A percentile compares a stretch with the other conserved stretches of the same genome.
phyloP scores from a whole-genome alignment of 2,113 vertebrate species.

The Cebus imitator region DNA sequence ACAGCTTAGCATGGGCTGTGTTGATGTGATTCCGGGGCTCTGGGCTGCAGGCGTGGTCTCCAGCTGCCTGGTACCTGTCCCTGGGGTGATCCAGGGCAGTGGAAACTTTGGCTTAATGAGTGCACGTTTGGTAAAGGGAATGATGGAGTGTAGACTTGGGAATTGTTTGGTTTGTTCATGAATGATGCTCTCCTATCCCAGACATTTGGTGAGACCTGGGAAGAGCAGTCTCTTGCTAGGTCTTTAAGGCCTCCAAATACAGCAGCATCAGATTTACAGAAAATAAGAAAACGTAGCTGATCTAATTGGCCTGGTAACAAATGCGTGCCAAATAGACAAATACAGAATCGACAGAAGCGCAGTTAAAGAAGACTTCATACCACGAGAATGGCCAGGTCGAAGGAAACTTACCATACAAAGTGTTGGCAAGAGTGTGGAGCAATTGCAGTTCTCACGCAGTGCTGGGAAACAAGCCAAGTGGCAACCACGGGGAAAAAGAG shows the following conservation, averaged over 20 bases:
- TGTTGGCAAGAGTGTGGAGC: rapidly evolving
- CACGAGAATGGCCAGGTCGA: neutral
- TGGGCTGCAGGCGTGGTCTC: too few species aligned
- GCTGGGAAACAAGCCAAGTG: neutral
- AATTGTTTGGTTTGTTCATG: neutral
- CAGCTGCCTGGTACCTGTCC: neutral
- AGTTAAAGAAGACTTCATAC: too few species aligned
- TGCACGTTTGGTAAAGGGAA: neutral
- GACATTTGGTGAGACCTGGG: neutral
- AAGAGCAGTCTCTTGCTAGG: neutral
- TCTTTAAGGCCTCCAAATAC: too few species aligned
- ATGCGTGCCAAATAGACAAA: rapidly evolving
- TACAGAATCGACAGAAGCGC: neutral
- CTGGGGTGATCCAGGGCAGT: neutral
- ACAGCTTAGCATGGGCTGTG: neutral
- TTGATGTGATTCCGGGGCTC: neutral
- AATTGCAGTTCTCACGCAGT: rapidly evolving
- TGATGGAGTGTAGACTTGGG: too few species aligned
- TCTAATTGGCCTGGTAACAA: neutral
- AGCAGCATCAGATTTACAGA: neutral
- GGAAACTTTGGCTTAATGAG: too few species aligned
- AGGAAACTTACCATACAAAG: rapidly evolving
- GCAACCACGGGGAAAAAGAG: neutral
- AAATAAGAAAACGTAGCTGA: neutral
- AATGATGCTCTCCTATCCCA: too few species aligned